Evolutionary conservation across 2,113 vertebrate species (phyloP).

Genomic region (Tetrax tetrax): DNA sequence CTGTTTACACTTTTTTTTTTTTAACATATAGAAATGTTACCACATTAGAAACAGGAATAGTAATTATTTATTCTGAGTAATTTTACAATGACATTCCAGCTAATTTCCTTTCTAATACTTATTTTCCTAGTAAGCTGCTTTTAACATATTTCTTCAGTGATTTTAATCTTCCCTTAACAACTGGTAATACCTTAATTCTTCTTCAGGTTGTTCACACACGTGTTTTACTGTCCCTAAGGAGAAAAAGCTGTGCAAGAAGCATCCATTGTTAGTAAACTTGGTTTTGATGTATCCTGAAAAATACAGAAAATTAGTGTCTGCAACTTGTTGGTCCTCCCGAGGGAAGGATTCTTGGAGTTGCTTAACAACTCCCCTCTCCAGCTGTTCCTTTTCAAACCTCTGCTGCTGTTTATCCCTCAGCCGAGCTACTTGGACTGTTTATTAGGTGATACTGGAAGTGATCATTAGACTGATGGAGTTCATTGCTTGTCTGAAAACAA

Average conservation of each 20-base stretch:
- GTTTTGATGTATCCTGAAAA: not conserved
- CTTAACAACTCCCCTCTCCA: not conserved
- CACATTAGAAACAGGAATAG: not conserved
- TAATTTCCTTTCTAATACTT: not conserved
- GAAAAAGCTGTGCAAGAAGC: not conserved
- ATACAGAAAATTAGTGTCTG: not conserved
- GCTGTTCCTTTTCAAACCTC: constrained; percentile 12
- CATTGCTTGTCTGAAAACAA: not conserved
- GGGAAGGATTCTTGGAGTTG: not conserved
- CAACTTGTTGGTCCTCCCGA: not conserved
- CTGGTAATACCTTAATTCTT: not conserved
- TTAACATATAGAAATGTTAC: not conserved
- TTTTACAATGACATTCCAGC: not conserved
- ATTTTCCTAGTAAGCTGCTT: not conserved
- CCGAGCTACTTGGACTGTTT: not conserved
- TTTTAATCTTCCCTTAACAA: not conserved
- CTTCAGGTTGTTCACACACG: not conserved
- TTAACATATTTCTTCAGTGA: not conserved
- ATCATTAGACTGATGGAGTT: not conserved
- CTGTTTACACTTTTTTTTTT: not conserved
- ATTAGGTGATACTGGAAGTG: not conserved
- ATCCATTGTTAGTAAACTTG: not conserved
- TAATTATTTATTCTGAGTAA: not conserved
- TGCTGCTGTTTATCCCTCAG: constrained; percentile 31
- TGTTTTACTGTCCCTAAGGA: not conserved